Percentiles rank a stretch among this genome's conserved stretches.
phyloP scores from a whole-genome alignment of 2,888 invertebrate species.

The Frankliniella intonsa region DNA sequence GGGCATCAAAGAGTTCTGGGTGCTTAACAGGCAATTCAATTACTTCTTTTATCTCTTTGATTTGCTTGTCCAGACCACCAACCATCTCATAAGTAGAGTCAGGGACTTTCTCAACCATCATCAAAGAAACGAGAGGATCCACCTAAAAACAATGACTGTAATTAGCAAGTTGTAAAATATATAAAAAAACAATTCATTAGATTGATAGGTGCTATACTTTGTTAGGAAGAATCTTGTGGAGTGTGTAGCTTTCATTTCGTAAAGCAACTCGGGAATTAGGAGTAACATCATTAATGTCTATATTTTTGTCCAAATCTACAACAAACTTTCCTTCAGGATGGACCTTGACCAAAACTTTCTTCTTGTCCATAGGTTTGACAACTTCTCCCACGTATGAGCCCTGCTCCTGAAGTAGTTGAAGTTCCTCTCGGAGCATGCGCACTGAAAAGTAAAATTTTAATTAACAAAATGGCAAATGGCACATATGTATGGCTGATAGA shows the following conservation, averaged over 20 bases:
- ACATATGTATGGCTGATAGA: conserved; percentile 27
- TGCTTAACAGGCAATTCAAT: conserved; percentile 99
- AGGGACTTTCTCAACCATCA: conserved; percentile 99
- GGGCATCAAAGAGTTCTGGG: conserved; percentile 98
- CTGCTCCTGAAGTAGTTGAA: conserved; percentile 94
- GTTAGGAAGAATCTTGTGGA: conserved; percentile 98
- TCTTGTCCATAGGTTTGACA: conserved; percentile 99
- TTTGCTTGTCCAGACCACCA: conserved; percentile 98
- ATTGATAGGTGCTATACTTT: conserved; percentile 57
- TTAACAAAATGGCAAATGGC: not conserved
- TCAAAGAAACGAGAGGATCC: conserved; percentile 95
- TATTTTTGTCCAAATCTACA: conserved; percentile 97
- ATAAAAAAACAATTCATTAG: conserved; percentile 12
- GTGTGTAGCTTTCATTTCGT: conserved; percentile 95
- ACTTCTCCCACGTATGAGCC: conserved; percentile 99
- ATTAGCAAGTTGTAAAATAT: conserved; percentile 10
- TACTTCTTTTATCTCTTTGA: conserved; percentile 99
- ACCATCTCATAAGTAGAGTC: conserved; percentile 99
- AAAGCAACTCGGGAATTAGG: conserved; percentile 97
- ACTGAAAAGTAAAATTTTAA: conserved; percentile 55
- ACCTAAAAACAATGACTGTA: conserved; percentile 52
- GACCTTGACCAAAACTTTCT: conserved; percentile 97
- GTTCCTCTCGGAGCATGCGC: conserved; percentile 93
- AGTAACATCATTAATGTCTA: conserved; percentile 96
- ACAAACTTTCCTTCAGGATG: conserved; percentile 99